A percentile compares a stretch with the other conserved stretches of the same genome.
Conservation (phyloP, 2,888 invertebrate species). For the Formica aserva region DNA sequence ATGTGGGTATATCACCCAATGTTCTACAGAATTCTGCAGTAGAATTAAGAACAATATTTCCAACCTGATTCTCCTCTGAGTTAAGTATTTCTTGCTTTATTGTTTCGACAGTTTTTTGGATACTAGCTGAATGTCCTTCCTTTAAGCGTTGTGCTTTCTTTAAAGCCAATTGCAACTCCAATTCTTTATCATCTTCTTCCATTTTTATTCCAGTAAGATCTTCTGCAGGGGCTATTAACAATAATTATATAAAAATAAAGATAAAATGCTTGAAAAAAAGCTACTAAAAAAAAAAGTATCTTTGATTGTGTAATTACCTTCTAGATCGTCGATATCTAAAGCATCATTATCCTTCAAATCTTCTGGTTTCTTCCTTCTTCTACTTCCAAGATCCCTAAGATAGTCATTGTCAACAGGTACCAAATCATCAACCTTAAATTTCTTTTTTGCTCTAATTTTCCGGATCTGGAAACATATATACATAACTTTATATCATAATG, state of each 20-base stretch:
- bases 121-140: constrained; percentile 87
- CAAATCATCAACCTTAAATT: constrained; percentile 91
- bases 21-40: constrained; percentile 99
- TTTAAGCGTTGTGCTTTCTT: constrained; percentile 91
- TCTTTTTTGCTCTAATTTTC: constrained; percentile 89
- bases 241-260: too few species aligned
- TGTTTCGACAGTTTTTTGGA: constrained; percentile 88
- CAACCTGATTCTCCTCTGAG: constrained; percentile 77
- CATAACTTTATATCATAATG: neutral
- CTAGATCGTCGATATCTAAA: constrained; percentile 88
- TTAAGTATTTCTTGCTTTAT: constrained; percentile 86
- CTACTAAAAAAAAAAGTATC: too few species aligned
- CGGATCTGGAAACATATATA: constrained; percentile 83
- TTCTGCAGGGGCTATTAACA: constrained; percentile 77
- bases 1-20: constrained; percentile 97
- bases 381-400: constrained; percentile 84
- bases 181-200: constrained; percentile 91
- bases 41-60: constrained; percentile 94
- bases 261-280: too few species aligned
- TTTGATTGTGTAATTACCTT: constrained; percentile 84
- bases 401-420: constrained; percentile 85
- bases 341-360: constrained; percentile 85
- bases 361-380: constrained; percentile 84
- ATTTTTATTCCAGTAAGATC: constrained; percentile 87
- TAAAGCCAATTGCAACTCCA: constrained; percentile 90